These are phyloP conservation scores for Pagrus major DNA, from an alignment of 2,113 vertebrate species.

Conservation along the genomic window DNA sequence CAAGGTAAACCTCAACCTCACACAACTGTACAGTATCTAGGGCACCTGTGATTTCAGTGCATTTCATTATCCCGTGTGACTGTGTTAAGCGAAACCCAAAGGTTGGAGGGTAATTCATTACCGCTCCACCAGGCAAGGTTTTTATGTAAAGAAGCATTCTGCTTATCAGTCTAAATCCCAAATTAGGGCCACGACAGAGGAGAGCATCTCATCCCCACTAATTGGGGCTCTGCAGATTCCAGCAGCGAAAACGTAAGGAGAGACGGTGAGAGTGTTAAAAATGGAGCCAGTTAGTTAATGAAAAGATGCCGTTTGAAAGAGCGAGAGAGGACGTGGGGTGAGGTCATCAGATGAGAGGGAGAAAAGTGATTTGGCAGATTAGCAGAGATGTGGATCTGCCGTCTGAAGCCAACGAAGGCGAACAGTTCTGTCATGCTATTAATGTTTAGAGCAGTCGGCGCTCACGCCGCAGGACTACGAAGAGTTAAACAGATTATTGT, in stretches of 20 bases:
- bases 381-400: constrained; percentile 3
- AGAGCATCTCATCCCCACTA: constrained; percentile 58
- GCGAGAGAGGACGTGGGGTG: background rate
- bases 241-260: background rate
- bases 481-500: constrained; percentile 66
- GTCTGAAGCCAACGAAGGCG: constrained; percentile 1
- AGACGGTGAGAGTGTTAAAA: background rate
- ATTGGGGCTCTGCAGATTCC: constrained; percentile 51
- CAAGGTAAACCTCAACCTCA: constrained; percentile 23
- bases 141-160: constrained; percentile 60
- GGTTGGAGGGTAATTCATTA: constrained; percentile 73
- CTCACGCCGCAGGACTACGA: background rate
- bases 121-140: constrained; percentile 27
- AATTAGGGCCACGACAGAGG: constrained; percentile 61
- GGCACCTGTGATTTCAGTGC: constrained; percentile 52
- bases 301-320: constrained; percentile 16
- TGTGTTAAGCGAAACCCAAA: constrained; percentile 40
- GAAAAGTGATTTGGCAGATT: constrained; percentile 5
- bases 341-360: constrained; percentile 10
- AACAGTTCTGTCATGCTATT: background rate
- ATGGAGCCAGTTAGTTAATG: constrained; percentile 13
- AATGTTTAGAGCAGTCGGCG: background rate
- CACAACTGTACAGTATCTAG: constrained; percentile 27
- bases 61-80: constrained; percentile 59
- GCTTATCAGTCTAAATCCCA: constrained; percentile 71